Conservation (phyloP, 35 echinoderm and acorn worm species). For the Amphiura filiformis region DNA sequence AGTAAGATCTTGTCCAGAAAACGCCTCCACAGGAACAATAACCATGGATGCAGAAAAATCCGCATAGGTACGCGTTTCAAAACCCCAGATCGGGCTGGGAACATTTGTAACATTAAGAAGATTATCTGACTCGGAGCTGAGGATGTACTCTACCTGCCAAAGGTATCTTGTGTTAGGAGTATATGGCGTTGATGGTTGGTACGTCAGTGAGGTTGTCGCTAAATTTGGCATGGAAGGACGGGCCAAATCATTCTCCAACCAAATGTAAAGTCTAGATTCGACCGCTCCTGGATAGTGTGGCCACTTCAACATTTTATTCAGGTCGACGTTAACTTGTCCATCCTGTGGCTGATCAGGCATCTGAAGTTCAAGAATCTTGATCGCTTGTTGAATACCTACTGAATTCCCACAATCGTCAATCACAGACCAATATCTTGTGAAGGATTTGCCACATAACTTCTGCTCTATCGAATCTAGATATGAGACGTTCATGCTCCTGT, state of each 20-base stretch:
- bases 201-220: neutral
- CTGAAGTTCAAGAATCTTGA: conserved; percentile 3
- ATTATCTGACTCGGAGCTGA: neutral
- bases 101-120: neutral
- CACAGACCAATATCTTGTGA: conserved; percentile 18
- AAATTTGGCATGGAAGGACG: neutral
- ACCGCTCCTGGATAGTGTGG: neutral
- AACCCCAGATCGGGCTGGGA: conserved; percentile 28
- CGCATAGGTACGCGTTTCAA: conserved; percentile 21
- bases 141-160: conserved; percentile 23
- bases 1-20: conserved; percentile 20
- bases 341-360: neutral
- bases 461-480: conserved; percentile 12
- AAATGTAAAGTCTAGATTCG: neutral
- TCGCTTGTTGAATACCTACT: neutral
- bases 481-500: neutral
- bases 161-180: neutral
- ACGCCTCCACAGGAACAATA: neutral
- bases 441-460: neutral
- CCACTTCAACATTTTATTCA: neutral
- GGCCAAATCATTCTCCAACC: neutral
- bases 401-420: conserved; percentile 25
- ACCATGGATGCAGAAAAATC: conserved; percentile 1
- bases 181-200: neutral
- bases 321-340: conserved; percentile 13